Conservation (phyloP, 2,888 invertebrate species). For the Eugnorisma glareosa region DNA sequence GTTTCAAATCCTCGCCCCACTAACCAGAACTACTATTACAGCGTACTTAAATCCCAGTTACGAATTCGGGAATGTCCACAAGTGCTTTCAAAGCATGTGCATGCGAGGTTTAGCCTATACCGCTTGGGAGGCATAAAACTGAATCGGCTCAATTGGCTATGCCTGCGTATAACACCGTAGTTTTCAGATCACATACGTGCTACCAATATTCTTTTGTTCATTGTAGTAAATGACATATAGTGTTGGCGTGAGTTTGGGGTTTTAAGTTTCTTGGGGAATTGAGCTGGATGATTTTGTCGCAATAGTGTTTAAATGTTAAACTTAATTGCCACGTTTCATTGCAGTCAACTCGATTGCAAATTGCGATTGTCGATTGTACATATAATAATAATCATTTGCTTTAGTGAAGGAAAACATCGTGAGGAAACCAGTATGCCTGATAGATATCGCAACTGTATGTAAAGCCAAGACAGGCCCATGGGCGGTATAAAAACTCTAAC, state of each 20-base stretch:
- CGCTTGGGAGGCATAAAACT: constrained; percentile 82
- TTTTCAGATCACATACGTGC: constrained; percentile 79
- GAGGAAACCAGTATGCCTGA: no score
- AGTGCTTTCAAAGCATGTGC: constrained; percentile 38
- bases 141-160: constrained; percentile 80
- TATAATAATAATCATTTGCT: no score
- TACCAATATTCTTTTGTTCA: constrained; percentile 70
- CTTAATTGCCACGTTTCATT: not conserved
- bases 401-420: no score
- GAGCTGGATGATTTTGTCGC: not conserved
- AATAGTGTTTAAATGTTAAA: constrained; percentile 3
- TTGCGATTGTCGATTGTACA: no score
- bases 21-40: constrained; percentile 39
- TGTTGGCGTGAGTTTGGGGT: constrained; percentile 34
- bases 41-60: constrained; percentile 41
- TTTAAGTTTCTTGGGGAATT: constrained; percentile 6
- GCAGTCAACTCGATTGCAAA: no score
- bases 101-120: constrained; percentile 67
- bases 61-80: constrained; percentile 48
- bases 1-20: constrained; percentile 19
- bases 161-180: constrained; percentile 75
- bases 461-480: no score
- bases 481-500: no score
- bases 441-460: no score
- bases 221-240: constrained; percentile 60